Percentiles rank a stretch among this genome's conserved stretches.
These are phyloP conservation scores for Formica aserva DNA, from an alignment of 2,888 invertebrate genomes.

Conservation along the genomic window DNA sequence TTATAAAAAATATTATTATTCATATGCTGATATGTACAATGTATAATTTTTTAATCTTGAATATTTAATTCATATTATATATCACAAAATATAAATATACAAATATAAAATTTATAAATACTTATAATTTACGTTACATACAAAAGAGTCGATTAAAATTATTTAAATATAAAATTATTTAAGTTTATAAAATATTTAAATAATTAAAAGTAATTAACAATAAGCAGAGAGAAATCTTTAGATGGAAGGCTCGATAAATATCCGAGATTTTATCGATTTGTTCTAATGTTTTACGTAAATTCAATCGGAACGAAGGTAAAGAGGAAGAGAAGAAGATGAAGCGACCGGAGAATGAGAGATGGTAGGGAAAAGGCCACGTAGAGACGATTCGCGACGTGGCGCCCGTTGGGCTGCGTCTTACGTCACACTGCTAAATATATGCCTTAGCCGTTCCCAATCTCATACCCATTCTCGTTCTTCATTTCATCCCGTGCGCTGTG, in stretches of 20 bases:
- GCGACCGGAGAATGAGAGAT: slow-evolving; percentile 24
- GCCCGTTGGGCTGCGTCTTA: slow-evolving; percentile 74
- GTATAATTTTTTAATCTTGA: background rate
- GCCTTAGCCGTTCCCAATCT: slow-evolving; percentile 75
- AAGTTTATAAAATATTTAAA: background rate
- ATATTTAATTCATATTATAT: slow-evolving; percentile 2
- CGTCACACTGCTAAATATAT: slow-evolving; percentile 79
- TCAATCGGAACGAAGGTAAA: slow-evolving; percentile 17
- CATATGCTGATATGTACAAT: too few relatives aligned
- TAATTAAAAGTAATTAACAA: background rate
- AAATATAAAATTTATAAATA: background rate
- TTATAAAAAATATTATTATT: background rate
- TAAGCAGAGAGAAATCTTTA: background rate
- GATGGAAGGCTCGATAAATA: background rate
- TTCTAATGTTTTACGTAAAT: background rate
- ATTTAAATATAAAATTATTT: background rate
- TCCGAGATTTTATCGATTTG: background rate
- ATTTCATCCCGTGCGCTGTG: slow-evolving; percentile 66
- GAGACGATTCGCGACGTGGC: slow-evolving; percentile 72
- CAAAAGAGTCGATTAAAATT: background rate
- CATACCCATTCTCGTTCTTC: slow-evolving; percentile 75
- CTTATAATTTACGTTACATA: background rate
- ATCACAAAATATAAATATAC: background rate
- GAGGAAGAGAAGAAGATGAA: slow-evolving; percentile 39
- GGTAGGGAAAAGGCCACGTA: slow-evolving; percentile 57